Evolutionary conservation across 2,113 vertebrate genomes (phyloP).

Genomic region (Aleadryas rufinucha): DNA sequence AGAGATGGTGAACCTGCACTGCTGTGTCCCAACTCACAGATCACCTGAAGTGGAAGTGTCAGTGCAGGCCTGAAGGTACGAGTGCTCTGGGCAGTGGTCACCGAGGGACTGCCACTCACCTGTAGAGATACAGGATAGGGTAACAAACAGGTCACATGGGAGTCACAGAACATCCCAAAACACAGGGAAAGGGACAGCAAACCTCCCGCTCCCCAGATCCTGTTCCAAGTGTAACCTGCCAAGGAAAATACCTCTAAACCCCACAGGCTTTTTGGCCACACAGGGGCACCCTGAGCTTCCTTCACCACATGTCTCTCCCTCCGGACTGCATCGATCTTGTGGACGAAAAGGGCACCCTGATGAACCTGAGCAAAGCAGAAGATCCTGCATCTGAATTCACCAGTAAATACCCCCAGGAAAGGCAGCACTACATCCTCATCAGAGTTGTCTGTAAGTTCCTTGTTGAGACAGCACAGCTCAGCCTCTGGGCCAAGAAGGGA

Average conservation of each 20-base stretch:
- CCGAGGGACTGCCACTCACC: fast-evolving
- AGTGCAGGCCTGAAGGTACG: neutral
- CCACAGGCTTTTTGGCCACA: neutral
- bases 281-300: neutral
- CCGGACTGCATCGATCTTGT: constrained; percentile 32
- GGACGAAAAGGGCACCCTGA: neutral
- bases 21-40: neutral
- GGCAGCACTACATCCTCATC: constrained; percentile 28
- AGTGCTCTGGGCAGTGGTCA: neutral
- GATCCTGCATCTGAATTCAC: neutral
- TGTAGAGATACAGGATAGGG: fast-evolving
- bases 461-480: fast-evolving
- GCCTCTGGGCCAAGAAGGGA: neutral
- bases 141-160: neutral
- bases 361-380: constrained; percentile 25
- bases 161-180: neutral
- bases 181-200: neutral
- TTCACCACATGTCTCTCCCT: neutral
- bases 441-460: constrained; percentile 20
- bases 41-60: constrained; percentile 28
- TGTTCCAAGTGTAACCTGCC: neutral
- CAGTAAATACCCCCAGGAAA: constrained; percentile 6
- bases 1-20: constrained; percentile 42
- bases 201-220: neutral
- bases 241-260: neutral